A percentile compares a stretch with the other conserved stretches of the same genome.
Conservation (phyloP, 30 jellyfish, hydroid and myxozoan genomes). For the Chironex yamaguchii region DNA sequence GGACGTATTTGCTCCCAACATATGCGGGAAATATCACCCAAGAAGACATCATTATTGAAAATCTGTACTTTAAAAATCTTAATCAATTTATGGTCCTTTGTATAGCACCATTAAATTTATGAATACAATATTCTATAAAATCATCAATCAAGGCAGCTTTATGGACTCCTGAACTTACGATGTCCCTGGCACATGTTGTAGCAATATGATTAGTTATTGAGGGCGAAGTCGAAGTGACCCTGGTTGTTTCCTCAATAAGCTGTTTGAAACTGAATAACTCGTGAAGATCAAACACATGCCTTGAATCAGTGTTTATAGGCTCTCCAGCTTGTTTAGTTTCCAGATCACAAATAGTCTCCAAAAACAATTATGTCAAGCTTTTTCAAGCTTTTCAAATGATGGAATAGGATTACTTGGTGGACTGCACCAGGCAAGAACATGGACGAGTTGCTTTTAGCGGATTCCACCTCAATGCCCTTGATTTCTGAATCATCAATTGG, state of each 20-base stretch:
- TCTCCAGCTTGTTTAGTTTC: background rate
- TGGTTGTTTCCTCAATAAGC: too few species aligned
- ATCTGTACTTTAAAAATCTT: background rate
- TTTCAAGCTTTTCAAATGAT: slow-evolving; percentile 6
- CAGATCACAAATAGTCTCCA: background rate
- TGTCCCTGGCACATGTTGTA: slow-evolving; percentile 9
- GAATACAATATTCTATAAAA: slow-evolving; percentile 11
- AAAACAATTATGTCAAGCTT: background rate
- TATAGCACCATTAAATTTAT: background rate
- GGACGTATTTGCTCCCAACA: slow-evolving; percentile 42
- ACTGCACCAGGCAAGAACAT: slow-evolving; percentile 3
- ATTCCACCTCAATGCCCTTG: slow-evolving; percentile 3
- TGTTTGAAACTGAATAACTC: slow-evolving; percentile 31
- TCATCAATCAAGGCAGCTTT: slow-evolving; percentile 22
- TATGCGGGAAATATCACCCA: slow-evolving; percentile 50
- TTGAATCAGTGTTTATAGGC: slow-evolving; percentile 29
- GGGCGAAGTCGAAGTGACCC: slow-evolving; percentile 6
- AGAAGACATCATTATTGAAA: slow-evolving; percentile 22
- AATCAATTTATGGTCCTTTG: background rate
- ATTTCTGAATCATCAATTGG: slow-evolving; percentile 25
- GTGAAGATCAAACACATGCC: slow-evolving; percentile 27
- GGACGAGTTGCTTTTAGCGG: background rate
- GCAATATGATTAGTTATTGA: slow-evolving; percentile 30
- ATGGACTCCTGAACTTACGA: slow-evolving; percentile 12
- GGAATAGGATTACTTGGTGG: slow-evolving; percentile 15